Evolutionary conservation across 2,113 vertebrate species (phyloP).

Genomic region (Jaculus jaculus): DNA sequence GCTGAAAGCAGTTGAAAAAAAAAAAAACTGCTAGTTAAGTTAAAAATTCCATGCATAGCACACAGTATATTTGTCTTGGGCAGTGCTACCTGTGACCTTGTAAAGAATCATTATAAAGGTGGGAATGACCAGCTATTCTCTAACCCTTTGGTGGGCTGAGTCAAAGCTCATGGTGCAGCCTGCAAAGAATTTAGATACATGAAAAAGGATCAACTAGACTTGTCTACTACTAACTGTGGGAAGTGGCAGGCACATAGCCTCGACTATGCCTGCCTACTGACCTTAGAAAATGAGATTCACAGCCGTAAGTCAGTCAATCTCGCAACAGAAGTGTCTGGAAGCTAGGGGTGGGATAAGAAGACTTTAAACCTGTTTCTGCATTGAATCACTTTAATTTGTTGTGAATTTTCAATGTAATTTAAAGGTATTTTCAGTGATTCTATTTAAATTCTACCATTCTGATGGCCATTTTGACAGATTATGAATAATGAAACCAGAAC

Average conservation of each 20-base stretch:
- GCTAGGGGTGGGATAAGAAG: neutral
- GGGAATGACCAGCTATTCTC: conserved; percentile 31
- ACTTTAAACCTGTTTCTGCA: neutral
- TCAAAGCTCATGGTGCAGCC: conserved; percentile 54
- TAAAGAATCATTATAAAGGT: conserved; percentile 56
- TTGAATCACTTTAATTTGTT: neutral
- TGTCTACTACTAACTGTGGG: conserved; percentile 58
- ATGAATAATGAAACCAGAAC: neutral
- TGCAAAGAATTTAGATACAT: conserved; percentile 39
- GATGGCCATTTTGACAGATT: neutral
- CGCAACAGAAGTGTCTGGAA: neutral
- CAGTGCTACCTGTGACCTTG: neutral
- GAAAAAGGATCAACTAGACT: conserved; percentile 43
- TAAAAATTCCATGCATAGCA: conserved; percentile 21
- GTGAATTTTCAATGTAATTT: neutral
- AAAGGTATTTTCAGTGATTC: neutral
- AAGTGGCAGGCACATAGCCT: conserved; percentile 35
- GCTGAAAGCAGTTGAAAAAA: no score
- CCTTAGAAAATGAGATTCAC: neutral
- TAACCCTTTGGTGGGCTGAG: conserved; percentile 52
- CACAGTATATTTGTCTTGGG: conserved; percentile 30
- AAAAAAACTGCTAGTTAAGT: conserved; percentile 40
- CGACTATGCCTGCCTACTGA: neutral
- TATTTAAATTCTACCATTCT: neutral
- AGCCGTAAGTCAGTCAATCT: conserved; percentile 5